phyloP scores from a whole-genome alignment of 2,888 invertebrate genomes.

The Nebria salina region DNA sequence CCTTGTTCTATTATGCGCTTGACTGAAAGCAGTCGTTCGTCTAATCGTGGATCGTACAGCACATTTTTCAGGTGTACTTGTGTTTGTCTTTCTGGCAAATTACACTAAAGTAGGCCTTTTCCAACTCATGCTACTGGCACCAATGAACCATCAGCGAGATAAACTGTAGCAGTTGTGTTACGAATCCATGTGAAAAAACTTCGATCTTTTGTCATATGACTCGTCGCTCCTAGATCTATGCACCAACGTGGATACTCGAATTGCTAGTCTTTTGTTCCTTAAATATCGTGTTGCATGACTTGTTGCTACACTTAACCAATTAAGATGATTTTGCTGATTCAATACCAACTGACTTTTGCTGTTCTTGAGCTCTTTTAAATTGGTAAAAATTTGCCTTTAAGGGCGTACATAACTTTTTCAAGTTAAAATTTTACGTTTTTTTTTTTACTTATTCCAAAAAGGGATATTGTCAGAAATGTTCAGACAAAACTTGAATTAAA shows the following conservation, averaged over 20 bases:
- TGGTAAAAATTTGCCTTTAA: too few relatives aligned
- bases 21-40: constrained; percentile 12
- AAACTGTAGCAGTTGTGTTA: neutral
- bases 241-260: neutral
- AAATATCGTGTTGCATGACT: too few relatives aligned
- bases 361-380: too few relatives aligned
- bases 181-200: constrained; percentile 4
- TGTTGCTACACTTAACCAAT: too few relatives aligned
- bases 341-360: too few relatives aligned
- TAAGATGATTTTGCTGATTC: too few relatives aligned
- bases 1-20: constrained; percentile 10
- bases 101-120: constrained; percentile 5
- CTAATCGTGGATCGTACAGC: neutral
- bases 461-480: too few relatives aligned
- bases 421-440: too few relatives aligned
- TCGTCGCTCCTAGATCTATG: constrained; percentile 29
- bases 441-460: too few relatives aligned
- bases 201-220: constrained; percentile 25
- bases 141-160: constrained; percentile 11
- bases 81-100: neutral
- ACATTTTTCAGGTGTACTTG: neutral
- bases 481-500: too few relatives aligned
- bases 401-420: too few relatives aligned
- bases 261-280: too few relatives aligned
- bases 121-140: constrained; percentile 10